Percentiles rank a stretch among this genome's conserved stretches.
Evolutionary conservation across 2,888 invertebrate species (phyloP).

Genomic region (Hetaerina titia): DNA sequence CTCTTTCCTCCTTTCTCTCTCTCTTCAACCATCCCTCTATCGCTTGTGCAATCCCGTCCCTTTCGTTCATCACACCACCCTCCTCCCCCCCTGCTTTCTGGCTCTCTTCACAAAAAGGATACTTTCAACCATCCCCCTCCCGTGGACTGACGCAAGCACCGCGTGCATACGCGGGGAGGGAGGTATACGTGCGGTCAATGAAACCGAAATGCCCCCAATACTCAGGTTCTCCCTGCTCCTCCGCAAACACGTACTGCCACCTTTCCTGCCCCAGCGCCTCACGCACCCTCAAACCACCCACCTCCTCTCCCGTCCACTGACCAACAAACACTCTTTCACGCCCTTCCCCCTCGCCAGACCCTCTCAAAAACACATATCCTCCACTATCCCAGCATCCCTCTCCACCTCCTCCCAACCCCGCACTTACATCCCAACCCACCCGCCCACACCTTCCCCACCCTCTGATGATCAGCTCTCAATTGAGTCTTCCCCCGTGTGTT

Average conservation of each 20-base stretch:
- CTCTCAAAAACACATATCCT: not conserved
- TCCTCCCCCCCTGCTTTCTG: no score
- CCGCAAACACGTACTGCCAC: no score
- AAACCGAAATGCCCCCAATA: not conserved
- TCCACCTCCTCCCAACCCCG: not conserved
- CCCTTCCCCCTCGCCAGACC: not conserved
- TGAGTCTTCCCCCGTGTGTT: not conserved
- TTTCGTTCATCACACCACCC: no score
- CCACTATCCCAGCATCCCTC: not conserved
- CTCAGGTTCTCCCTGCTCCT: no score
- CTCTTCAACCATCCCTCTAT: not conserved
- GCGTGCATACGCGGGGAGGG: not conserved
- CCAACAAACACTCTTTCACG: not conserved
- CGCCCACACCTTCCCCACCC: not conserved
- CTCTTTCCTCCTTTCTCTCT: not conserved
- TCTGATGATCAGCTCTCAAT: not conserved
- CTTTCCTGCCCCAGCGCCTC: no score
- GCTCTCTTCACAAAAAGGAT: no score
- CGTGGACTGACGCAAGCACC: not conserved
- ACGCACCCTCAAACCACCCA: no score
- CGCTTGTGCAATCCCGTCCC: not conserved
- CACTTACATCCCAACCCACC: not conserved
- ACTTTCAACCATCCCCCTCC: not conserved
- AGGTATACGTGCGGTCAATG: not conserved
- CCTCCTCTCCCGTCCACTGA: no score